A percentile compares a stretch with the other conserved stretches of the same genome.
These are phyloP conservation scores for Cromileptes altivelis DNA, from an alignment of 2,113 vertebrate genomes.

Conservation along the genomic window DNA sequence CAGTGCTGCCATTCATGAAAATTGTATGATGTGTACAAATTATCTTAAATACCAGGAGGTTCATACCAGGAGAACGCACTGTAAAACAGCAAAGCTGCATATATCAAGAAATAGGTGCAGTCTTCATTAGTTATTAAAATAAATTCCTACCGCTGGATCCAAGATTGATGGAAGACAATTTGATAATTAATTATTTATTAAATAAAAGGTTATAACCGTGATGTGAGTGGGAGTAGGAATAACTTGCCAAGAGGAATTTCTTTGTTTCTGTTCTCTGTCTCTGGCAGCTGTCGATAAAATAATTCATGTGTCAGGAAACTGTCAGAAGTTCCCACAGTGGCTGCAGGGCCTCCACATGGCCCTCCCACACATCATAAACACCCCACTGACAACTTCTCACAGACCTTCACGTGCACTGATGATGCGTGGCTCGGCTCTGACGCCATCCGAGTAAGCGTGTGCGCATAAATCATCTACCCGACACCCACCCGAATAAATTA, in stretches of 20 bases:
- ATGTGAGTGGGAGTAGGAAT: conserved; percentile 1
- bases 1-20: neutral
- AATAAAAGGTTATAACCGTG: conserved; percentile 1
- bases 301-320: conserved; percentile 32
- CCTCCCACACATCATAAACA: conserved; percentile 11
- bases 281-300: conserved; percentile 32
- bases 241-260: conserved; percentile 12
- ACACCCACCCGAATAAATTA: too few species aligned
- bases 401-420: conserved; percentile 6
- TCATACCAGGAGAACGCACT: too few species aligned
- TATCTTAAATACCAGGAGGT: too few species aligned
- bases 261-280: conserved; percentile 6
- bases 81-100: too few species aligned
- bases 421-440: too few species aligned
- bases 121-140: conserved; percentile 21
- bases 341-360: conserved; percentile 19
- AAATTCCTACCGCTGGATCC: neutral
- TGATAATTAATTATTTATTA: conserved; percentile 12
- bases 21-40: neutral
- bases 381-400: neutral
- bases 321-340: conserved; percentile 13
- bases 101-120: neutral
- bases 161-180: conserved; percentile 4
- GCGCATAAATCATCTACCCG: too few species aligned
- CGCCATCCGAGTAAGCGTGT: too few species aligned